Evolutionary conservation across 2,888 invertebrate species (phyloP), one percentile per base, ranked within the genome.

Genomic region (Physocephala rufipes): DNA sequence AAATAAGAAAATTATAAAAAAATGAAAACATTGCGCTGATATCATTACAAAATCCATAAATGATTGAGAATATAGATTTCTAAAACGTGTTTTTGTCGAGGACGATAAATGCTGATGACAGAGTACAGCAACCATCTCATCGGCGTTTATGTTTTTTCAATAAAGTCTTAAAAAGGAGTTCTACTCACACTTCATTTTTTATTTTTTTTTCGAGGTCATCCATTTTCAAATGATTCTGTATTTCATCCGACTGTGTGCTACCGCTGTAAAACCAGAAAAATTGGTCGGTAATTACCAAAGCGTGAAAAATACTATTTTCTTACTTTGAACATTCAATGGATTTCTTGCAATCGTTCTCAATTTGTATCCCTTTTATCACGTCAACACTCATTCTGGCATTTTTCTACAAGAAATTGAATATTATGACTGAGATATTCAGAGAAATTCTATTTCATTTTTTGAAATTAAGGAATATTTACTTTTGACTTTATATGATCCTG

Each of bases 311-410:
- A 49, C 49, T 49, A 49, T 51, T 53, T 12, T 78, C 81, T 79
- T 76, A 85, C 85, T 82, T 84, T 76, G 82, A 81, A 77, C 85
- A 82, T 72, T 85, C 85, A 77, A 82, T 82, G 74, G 86, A 79
- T 80, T 85, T 86, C 71, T 82, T 86, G 70, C 82, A 81, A 79
- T 85, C 85, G 82, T 85, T 85, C 78, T 83, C 85, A 76, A 85
- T 82, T 74, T 80, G 80, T 74, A 80, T 79, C 74, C 81, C 82
- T 75, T 82, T 80, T 74, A 82, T 82, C 72, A 86, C 83, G 81
- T 85, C 86, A 78, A 85, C 85, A 83, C 86, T 86, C 86, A 86
- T 86, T 80, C 83, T 86, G 80, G 79, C 85, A 86, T 85, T 79
- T 81, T 83, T 81, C 84, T 84, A 71, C 28, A 73, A 61, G 45